phyloP scores from a whole-genome alignment of 1,140 invertebrate species.

The Papilio polyxenes region DNA sequence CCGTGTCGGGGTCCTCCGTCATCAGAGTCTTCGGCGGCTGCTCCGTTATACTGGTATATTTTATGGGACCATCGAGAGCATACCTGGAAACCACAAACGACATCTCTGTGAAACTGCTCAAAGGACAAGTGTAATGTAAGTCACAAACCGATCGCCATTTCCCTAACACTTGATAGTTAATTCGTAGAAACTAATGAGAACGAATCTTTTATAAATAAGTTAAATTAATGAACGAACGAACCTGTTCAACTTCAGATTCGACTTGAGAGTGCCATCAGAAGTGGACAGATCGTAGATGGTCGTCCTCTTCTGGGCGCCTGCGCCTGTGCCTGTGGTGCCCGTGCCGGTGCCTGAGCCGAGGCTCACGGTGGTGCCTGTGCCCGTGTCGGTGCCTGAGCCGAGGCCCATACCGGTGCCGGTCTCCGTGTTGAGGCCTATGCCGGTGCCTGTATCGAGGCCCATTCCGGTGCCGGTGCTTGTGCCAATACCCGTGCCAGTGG shows the following conservation, averaged over 20 bases:
- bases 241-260: slow-evolving; percentile 43
- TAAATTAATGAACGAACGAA: slow-evolving; percentile 30
- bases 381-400: too few relatives aligned
- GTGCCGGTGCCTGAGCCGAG: not conserved
- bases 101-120: not conserved
- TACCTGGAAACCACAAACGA: not conserved
- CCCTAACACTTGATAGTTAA: too few relatives aligned
- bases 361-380: too few relatives aligned
- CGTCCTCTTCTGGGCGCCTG: not conserved
- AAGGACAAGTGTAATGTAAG: not conserved
- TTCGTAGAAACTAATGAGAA: too few relatives aligned
- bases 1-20: slow-evolving; percentile 57
- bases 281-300: not conserved
- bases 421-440: not conserved
- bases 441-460: not conserved
- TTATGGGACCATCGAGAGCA: not conserved
- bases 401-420: not conserved
- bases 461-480: slow-evolving; percentile 42
- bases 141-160: too few relatives aligned
- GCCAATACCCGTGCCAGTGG: slow-evolving; percentile 47
- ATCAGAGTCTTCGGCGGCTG: slow-evolving; percentile 53
- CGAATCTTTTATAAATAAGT: too few relatives aligned
- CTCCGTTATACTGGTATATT: slow-evolving; percentile 46
- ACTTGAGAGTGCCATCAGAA: not conserved
- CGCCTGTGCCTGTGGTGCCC: not conserved